Conservation (phyloP, 2,888 invertebrate genomes). For the Sialis lutaria region DNA sequence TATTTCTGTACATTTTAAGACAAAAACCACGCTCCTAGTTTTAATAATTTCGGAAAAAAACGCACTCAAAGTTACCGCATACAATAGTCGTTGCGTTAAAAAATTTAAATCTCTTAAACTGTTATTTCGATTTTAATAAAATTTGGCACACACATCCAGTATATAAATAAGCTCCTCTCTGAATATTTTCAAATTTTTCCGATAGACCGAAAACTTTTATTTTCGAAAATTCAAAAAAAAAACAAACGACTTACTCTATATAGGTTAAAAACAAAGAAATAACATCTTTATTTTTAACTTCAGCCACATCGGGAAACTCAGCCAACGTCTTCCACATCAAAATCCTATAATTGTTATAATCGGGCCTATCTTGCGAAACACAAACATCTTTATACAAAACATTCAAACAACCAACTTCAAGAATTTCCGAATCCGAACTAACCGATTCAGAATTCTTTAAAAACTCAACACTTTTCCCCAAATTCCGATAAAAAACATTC, state of each 20-base stretch:
- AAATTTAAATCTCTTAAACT: too few relatives aligned
- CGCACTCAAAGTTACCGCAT: too few relatives aligned
- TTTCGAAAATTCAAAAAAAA: too few relatives aligned
- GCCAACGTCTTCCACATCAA: constrained; percentile 68
- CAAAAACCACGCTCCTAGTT: too few relatives aligned
- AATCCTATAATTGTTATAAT: constrained; percentile 57
- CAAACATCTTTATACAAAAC: constrained; percentile 12
- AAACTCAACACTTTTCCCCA: constrained; percentile 33
- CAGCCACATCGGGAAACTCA: constrained; percentile 55
- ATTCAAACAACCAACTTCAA: constrained; percentile 10
- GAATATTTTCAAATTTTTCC: not conserved
- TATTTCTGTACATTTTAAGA: too few relatives aligned
- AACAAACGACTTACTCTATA: constrained; percentile 36
- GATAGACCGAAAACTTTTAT: too few relatives aligned
- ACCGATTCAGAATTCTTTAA: constrained; percentile 19
- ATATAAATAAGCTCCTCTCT: not conserved
- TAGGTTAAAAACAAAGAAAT: constrained; percentile 67
- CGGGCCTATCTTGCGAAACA: constrained; percentile 38
- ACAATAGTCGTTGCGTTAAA: too few relatives aligned
- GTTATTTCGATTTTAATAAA: too few relatives aligned
- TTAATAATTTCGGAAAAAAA: too few relatives aligned
- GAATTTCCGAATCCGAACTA: constrained; percentile 12
- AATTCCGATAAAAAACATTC: constrained; percentile 43
- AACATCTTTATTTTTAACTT: constrained; percentile 64
- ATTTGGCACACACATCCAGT: too few relatives aligned